Base-by-base conservation (phyloP, 2,888 invertebrate genomes). In the Drosophila tripunctata region DNA sequence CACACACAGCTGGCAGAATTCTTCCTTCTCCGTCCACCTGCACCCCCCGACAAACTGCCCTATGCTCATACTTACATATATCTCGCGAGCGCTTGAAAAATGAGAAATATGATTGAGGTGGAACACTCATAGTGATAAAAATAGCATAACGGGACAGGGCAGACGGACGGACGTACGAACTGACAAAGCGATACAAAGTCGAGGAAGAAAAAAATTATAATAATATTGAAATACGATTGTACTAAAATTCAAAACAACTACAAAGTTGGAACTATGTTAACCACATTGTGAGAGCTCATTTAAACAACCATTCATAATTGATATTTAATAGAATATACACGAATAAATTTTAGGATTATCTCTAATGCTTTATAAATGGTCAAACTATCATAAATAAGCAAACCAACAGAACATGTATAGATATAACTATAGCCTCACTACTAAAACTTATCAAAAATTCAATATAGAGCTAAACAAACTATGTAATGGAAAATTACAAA, bases 101-200 rank as follows among this genome's bases (percentile, higher is more conserved):
- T 81, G 71, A 77, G 78, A 86, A 81, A 73, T 84, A 84, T 84
- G 84, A 87, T 84, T 84, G 84, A 87, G 87, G 77, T 77, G 75
- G n/a, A 40, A 81, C 74, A 84, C 87, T 87, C 84, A 87, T 76
- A 47, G 41, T 40, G 62, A 54, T 84, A 84, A 71, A 87, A 87
- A 87, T 84, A 84, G 82, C 43, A 57, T 54, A 36, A 21, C 56
- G 47, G 62, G 74, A 70, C 66, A 63, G 44, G 19, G 50, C 30
- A 31, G 47, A 64, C 35, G 33, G 41, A 27, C 27, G 8, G 27
- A 27, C 27, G 27, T 33, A 50, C 27, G 27, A 10, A 27, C 22
- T 1, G 22, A 33, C 51, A 48, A 22, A 40, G 40, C 38, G 50
- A 61, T 24, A 58, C 15, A 67, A 45, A 55, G 45, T 15, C 21